Evolutionary conservation across 1,140 invertebrate genomes (phyloP), one percentile per base, ranked within the genome.

Genomic region (Yoshiicerus persimilis): DNA sequence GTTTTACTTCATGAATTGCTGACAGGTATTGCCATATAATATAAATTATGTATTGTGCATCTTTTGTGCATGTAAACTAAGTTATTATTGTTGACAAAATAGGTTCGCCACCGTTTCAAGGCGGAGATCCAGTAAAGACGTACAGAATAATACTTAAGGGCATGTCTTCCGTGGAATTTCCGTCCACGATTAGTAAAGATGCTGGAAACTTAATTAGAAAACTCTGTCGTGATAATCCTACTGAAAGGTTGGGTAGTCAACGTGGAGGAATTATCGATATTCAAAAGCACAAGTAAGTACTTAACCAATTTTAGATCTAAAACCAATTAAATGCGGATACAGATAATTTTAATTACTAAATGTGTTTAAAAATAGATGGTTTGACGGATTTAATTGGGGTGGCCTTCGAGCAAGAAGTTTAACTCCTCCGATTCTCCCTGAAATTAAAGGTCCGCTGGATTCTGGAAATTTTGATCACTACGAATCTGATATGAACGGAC

Each of bases 381-480:
- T 99, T 93, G 98, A 99, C 92, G 98, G 99, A 64, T 99, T 99
- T 93, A 99, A 99, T 92, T 99, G 99, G 99, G 98, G 99, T 94
- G 99, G 98, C 30, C 93, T 99, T 20, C 94, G 96, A 66, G 95
- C 96, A 90, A 94, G 96, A 91, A 97, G 97, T 0, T 92, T 99
- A 13, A 96, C 96, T 86, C 97, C 99, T 16, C 99, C 99, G 2
- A 98, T 99, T 87, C 94, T 96, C 88, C 98, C 98, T 8, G 94
- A 95, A 90, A 97, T 99, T 10, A 94, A 95, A 90, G 89, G 89
- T 38, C 83, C 89, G 2, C 70, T 86, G n/a, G 88, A 89, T 85
- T 87, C 83, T 90, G 88, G 91, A 8, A 91, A 91, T 80, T 91
- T 92, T 89, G 87, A 90, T 30, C 86, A 84, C 75, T 98, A 98